Evolutionary conservation across 2,797 vertebrate species (phyloP).

Genomic region (Anguilla megastoma): DNA sequence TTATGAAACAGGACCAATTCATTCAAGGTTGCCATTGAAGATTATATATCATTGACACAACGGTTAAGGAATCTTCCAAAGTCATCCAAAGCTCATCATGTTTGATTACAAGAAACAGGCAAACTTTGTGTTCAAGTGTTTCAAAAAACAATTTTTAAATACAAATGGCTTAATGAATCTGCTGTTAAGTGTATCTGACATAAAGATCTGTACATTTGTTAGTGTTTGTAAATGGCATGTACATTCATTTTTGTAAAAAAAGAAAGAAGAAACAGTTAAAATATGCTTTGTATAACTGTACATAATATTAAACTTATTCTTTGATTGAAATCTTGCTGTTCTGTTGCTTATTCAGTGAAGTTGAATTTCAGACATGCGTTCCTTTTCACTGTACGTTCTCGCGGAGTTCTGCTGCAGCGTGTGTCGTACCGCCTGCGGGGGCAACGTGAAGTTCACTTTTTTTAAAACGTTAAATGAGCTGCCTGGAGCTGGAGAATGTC

Average conservation of each 20-base stretch:
- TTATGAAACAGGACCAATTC: neutral
- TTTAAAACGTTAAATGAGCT: neutral
- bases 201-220: slow-evolving; percentile 4
- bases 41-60: too few relatives aligned
- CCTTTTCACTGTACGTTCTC: neutral
- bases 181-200: neutral
- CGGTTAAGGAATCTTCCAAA: neutral
- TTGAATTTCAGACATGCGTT: neutral
- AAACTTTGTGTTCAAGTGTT: neutral
- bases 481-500: neutral
- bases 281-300: neutral
- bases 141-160: neutral
- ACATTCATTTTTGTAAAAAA: neutral
- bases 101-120: neutral
- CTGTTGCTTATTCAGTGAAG: neutral
- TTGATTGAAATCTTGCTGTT: neutral
- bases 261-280: neutral
- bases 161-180: neutral
- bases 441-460: neutral
- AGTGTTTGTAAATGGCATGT: slow-evolving; percentile 17
- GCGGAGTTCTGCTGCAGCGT: too few relatives aligned
- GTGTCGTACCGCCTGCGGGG: too few relatives aligned
- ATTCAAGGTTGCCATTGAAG: neutral
- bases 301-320: slow-evolving; percentile 13
- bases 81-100: neutral